phyloP scores from a whole-genome alignment of 2,888 invertebrate species.

The Ophraella communa region DNA sequence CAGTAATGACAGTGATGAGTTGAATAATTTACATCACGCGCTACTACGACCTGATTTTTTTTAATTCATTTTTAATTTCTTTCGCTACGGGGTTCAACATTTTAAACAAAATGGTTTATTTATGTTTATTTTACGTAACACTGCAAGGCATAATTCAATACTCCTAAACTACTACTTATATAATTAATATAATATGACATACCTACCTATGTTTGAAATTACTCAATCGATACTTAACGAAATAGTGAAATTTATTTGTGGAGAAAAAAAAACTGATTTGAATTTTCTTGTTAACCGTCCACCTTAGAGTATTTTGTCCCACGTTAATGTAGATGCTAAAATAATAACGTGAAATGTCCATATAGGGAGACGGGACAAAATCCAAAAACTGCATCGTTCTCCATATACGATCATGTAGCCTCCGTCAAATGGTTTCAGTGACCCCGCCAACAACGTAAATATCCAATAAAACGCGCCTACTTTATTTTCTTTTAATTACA shows the following conservation, averaged over 20 bases:
- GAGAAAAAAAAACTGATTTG: not conserved
- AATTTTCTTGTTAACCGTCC: not conserved
- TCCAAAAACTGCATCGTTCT: slow-evolving; percentile 4
- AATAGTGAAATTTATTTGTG: too few species aligned
- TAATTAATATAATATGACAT: too few species aligned
- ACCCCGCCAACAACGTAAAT: slow-evolving; percentile 6
- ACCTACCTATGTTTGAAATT: too few species aligned
- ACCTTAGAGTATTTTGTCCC: not conserved
- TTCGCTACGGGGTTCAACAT: too few species aligned
- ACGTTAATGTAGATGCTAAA: not conserved
- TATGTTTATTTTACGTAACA: too few species aligned
- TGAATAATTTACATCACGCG: not conserved
- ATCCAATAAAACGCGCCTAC: not conserved
- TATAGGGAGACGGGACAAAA: not conserved
- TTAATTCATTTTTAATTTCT: too few species aligned
- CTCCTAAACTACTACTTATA: too few species aligned
- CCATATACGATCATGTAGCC: slow-evolving; percentile 8
- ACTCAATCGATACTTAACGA: too few species aligned
- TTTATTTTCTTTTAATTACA: too few species aligned
- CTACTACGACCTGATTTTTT: not conserved
- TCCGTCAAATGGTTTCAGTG: not conserved
- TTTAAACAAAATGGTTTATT: too few species aligned
- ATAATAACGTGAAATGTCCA: not conserved
- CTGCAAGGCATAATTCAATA: too few species aligned
- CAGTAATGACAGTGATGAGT: not conserved